Conservation (phyloP, 1,140 invertebrate species). For the Zaprionus inermis region DNA sequence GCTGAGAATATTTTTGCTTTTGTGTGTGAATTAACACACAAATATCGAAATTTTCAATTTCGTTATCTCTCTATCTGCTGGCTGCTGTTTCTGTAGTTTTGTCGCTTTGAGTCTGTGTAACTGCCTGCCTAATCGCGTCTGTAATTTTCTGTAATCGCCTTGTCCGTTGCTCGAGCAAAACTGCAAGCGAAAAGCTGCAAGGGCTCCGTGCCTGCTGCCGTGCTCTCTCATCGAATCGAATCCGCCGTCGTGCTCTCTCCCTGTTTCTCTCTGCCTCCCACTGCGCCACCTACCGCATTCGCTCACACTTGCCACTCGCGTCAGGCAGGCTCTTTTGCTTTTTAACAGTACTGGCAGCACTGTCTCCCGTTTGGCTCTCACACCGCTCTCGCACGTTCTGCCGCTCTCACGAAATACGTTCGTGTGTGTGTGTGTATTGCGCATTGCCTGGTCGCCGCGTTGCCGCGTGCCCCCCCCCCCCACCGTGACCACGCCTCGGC, state of each 20-base stretch:
- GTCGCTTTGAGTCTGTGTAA: background rate
- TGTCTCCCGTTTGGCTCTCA: constrained; percentile 3
- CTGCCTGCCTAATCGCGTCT: background rate
- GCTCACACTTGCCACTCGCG: background rate
- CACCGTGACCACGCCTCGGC: background rate
- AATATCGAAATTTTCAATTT: constrained; percentile 1
- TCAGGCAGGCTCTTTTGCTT: background rate
- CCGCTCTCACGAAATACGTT: background rate
- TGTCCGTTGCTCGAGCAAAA: constrained; percentile 14
- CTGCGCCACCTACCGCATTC: background rate
- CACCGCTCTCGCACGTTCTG: constrained; percentile 1
- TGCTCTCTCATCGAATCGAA: background rate
- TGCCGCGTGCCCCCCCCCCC: background rate
- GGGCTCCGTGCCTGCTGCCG: background rate
- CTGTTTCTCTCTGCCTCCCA: background rate
- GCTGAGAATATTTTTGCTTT: constrained; percentile 6
- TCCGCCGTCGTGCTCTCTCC: background rate
- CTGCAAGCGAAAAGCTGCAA: constrained; percentile 8
- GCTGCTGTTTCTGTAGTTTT: background rate
- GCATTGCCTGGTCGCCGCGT: background rate
- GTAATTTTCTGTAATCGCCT: constrained; percentile 12
- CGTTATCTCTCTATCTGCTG: background rate
- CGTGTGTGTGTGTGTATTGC: background rate
- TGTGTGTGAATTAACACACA: background rate
- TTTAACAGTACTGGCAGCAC: background rate